Base-by-base conservation (phyloP, 1,140 invertebrate genomes). In the Oryzaephilus surinamensis region DNA sequence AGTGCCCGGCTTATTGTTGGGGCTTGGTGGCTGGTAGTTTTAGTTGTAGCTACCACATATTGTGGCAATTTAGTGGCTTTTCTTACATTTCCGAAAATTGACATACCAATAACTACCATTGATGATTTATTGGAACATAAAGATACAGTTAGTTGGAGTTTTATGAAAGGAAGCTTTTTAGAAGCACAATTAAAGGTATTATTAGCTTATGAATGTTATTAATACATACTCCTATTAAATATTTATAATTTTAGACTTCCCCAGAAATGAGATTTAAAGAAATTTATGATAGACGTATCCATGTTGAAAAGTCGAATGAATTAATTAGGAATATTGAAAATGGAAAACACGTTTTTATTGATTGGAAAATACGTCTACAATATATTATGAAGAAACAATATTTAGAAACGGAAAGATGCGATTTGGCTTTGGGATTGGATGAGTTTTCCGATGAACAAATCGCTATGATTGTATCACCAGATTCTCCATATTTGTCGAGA, bases 1-100 rank as follows among this genome's bases (percentile, higher is more conserved):
- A 91, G 87, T 47, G 85, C 86, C n/a, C 71, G 90, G n/a, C 54
- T 93, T 3, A 66, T 95, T 1, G 75, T 95, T 1, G 86, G 84
- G 0, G 79, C 85, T 3, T 96, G 91, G 91, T 95, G 91, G 90
- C 58, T 96, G 8, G 84, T 91, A 8, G 88, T 91, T 2, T 72
- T 95, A 38, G 81, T 95, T 0, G 69, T 93, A 0, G 81, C 92
- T 0, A 92, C 91, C 2, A 92, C 88, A 0, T 97, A 95, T 62
- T 89, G 84, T 23, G 90, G 90, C 4, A 93, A 89, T 62, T 70
- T 96, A 15, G 89, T 95, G 0, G 91, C 91, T 3, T 92, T 92
- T 56, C 69, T 97, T 6, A 95, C 92, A 1, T 94, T 95, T 57
- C 89, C 90, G 0, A 81, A 83, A 58, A 81, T 87, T 53, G 80